These are phyloP conservation scores for Sciurus carolinensis DNA, from an alignment of 2,797 vertebrate species.

Conservation along the genomic window DNA sequence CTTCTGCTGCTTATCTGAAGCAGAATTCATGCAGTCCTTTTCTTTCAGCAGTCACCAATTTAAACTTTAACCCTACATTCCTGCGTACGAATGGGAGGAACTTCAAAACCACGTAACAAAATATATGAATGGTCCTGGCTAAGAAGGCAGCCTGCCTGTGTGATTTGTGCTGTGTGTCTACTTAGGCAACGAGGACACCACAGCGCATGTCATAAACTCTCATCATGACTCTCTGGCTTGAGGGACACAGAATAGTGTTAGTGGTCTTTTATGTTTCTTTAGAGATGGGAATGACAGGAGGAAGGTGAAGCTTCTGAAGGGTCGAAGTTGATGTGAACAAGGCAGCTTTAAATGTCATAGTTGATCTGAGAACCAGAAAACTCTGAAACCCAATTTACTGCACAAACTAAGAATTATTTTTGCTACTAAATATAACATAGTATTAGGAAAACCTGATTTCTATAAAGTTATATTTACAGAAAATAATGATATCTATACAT, in stretches of 20 bases:
- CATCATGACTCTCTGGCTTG: not conserved
- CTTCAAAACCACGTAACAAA: not conserved
- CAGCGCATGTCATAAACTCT: not conserved
- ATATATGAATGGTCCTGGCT: too few species aligned
- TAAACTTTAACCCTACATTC: not conserved
- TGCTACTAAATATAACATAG: not conserved
- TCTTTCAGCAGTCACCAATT: not conserved
- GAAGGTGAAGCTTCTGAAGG: not conserved
- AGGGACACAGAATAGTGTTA: accelerated
- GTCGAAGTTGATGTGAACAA: not conserved
- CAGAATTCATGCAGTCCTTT: not conserved
- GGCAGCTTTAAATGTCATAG: not conserved
- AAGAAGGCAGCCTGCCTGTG: not conserved
- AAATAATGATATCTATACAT: not conserved
- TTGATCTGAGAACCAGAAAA: not conserved
- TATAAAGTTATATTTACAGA: not conserved
- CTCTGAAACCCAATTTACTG: not conserved
- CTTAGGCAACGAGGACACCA: not conserved
- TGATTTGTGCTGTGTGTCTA: not conserved
- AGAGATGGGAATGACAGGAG: not conserved
- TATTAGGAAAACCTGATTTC: not conserved
- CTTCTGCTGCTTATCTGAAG: not conserved
- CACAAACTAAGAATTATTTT: not conserved
- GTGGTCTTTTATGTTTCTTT: not conserved
- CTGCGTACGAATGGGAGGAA: not conserved